Conservation (phyloP, 2,888 invertebrate genomes). For the Chrysolina haemoptera region DNA sequence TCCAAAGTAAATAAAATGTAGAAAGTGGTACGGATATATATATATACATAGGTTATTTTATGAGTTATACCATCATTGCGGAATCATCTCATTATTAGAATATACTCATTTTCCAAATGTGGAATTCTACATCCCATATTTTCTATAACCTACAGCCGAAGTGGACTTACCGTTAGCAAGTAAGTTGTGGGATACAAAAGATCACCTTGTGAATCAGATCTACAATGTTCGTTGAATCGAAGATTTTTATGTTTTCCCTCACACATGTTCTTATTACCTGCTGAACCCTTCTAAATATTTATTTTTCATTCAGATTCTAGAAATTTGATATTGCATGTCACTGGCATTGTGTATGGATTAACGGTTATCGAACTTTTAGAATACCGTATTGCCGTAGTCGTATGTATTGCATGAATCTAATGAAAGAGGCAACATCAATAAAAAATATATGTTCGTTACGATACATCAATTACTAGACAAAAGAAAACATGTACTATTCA, state of each 20-base stretch:
- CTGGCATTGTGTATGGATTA: neutral
- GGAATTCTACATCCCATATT: slow-evolving; percentile 42
- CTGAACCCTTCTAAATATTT: slow-evolving; percentile 1
- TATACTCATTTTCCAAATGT: neutral
- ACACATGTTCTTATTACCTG: neutral
- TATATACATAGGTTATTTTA: neutral
- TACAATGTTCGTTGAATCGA: neutral
- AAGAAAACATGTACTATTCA: neutral
- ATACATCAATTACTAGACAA: too few relatives aligned
- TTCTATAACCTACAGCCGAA: slow-evolving; percentile 66
- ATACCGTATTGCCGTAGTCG: neutral
- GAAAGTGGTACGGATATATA: too few relatives aligned
- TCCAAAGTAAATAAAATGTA: neutral
- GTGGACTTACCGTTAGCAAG: slow-evolving; percentile 66
- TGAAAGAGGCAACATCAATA: neutral
- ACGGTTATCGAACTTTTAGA: neutral
- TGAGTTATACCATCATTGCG: neutral
- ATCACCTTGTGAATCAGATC: neutral
- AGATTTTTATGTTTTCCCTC: neutral
- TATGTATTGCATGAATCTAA: neutral
- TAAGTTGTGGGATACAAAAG: slow-evolving; percentile 59
- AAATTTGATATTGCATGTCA: neutral
- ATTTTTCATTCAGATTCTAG: neutral
- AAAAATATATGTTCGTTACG: neutral
- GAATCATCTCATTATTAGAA: neutral